These are phyloP conservation scores for Diloba caeruleocephala DNA, from an alignment of 2,888 invertebrate species.

Conservation along the genomic window DNA sequence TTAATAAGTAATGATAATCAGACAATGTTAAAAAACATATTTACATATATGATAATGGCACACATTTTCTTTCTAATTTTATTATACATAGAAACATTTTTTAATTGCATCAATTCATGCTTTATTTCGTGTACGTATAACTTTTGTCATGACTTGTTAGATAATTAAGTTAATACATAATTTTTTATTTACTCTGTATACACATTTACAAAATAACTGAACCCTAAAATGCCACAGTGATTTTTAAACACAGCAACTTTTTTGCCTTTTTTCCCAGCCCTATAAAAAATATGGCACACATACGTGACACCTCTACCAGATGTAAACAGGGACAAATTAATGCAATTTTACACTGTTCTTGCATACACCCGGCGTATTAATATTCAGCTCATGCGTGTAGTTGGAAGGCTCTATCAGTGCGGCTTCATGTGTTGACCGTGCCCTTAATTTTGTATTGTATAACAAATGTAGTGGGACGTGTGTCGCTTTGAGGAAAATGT, in stretches of 20 bases:
- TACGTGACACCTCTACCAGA: constrained; percentile 17
- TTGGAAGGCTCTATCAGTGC: constrained; percentile 33
- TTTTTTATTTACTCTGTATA: neutral
- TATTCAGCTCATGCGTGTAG: constrained; percentile 49
- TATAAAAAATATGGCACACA: constrained; percentile 3
- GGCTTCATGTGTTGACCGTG: constrained; percentile 42
- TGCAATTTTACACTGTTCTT: constrained; percentile 54
- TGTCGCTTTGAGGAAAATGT: constrained; percentile 27
- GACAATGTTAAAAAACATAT: neutral
- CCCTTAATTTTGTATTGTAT: constrained; percentile 50
- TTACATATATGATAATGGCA: neutral
- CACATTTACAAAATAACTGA: neutral
- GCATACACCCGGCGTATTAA: constrained; percentile 36
- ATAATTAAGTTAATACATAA: no score
- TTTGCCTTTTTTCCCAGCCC: no score
- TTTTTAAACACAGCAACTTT: neutral
- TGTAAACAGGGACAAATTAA: constrained; percentile 53
- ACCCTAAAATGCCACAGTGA: neutral
- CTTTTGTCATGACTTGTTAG: no score
- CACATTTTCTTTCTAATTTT: no score
- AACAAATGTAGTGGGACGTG: constrained; percentile 34
- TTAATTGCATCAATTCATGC: no score
- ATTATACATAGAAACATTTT: no score
- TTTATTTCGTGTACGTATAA: no score
- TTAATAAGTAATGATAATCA: neutral